Evolutionary conservation across 1,140 invertebrate species (phyloP), one percentile per base, ranked within the genome.

Genomic region (Ceratitis capitata): DNA sequence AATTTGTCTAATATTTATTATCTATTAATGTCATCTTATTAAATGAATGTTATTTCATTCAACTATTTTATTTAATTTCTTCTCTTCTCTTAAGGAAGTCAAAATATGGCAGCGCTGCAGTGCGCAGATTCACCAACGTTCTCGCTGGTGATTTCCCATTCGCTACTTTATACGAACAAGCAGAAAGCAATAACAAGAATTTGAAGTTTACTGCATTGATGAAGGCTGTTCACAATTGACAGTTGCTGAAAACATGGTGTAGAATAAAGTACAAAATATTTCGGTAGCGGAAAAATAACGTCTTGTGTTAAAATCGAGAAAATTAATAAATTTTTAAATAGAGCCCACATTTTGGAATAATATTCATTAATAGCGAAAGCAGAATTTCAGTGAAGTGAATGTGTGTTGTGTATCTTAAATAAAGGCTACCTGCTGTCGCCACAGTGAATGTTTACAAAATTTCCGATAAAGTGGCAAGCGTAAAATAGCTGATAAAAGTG

Each of bases 181-280:
- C 19, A 23, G 6, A 78, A 78, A 78, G 39, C 14, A 78, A 39
- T 4, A 1, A 5, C 9, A 45, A 3, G 14, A 47, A 39, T 16
- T 69, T 69, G 64, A 69, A 16, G 64, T 69, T 69, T 69, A 35
- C 32, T 35, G 14, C 64, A 42, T 29, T 12, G 16, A 32, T 10
- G n/a, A n/a, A n/a, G 35, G 64, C 64, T 39, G 32, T 39, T 35
- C 64, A 5, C 29, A 26, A 45, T 78, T 78, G 69, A 78, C 69
- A 78, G 69, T 78, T 78, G 69, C 69, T 47, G 69, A 19, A 78
- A 78, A 78, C 32, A 78, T 78, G 69, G 69, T 32, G 69, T 78
- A 4, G 39, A 78, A 47, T 45, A 45, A 78, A 47, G 19, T 39
- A 45, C 39, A 78, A 45, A 12, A 12, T 26, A 16, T 12, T 78